These are phyloP conservation scores for Hirudinaria manillensis DNA, from an alignment of 2,888 invertebrate genomes.

Conservation along the genomic window DNA sequence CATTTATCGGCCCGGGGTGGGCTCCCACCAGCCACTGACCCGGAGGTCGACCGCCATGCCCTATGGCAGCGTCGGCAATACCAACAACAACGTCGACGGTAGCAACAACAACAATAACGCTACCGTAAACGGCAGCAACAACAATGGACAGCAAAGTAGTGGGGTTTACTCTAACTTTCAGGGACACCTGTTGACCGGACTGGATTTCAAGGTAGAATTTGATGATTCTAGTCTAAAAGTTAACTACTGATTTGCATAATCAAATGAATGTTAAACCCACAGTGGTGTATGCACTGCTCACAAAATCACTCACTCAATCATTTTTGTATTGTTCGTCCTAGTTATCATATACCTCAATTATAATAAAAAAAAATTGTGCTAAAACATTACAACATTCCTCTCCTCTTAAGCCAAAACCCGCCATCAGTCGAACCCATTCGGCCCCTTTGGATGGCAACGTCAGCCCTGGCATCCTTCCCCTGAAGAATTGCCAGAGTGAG, in stretches of 20 bases:
- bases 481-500: not conserved
- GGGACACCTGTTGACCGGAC: not conserved
- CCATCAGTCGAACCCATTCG: slow-evolving; percentile 11
- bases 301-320: too few species aligned
- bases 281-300: too few species aligned
- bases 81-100: not conserved
- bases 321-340: too few species aligned
- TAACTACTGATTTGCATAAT: too few species aligned
- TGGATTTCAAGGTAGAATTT: not conserved
- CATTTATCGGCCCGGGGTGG: not conserved
- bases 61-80: not conserved
- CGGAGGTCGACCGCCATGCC: slow-evolving; percentile 2
- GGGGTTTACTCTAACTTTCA: not conserved
- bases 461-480: not conserved
- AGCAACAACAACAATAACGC: not conserved
- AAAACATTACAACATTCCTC: too few species aligned
- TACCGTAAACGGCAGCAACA: not conserved
- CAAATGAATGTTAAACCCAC: too few species aligned
- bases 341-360: too few species aligned
- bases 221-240: not conserved
- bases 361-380: too few species aligned
- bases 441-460: not conserved
- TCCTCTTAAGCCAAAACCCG: not conserved
- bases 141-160: not conserved
- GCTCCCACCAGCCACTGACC: not conserved